Percentiles rank a stretch among this genome's conserved stretches.
Evolutionary conservation across 1,140 invertebrate genomes (phyloP).

Genomic region (Platyura marginata): DNA sequence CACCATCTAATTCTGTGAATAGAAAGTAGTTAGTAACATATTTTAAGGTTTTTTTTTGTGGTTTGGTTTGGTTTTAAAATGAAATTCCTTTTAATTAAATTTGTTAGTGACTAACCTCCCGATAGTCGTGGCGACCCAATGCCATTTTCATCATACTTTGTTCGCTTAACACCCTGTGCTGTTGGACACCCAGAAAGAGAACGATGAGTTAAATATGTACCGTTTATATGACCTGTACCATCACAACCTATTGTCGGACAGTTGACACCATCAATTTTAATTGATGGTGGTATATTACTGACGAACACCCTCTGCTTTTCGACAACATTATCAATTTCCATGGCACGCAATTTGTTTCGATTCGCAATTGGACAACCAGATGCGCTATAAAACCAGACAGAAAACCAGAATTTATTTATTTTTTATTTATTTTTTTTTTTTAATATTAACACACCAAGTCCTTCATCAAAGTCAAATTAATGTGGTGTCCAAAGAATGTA

Average conservation of each 20-base stretch:
- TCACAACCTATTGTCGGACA: conserved; percentile 66
- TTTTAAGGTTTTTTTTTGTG: neutral
- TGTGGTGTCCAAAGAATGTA: no score
- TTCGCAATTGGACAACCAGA: conserved; percentile 85
- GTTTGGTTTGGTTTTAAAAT: no score
- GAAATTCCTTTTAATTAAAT: no score
- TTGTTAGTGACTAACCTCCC: neutral
- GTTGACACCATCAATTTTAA: conserved; percentile 69
- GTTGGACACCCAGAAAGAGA: conserved; percentile 15
- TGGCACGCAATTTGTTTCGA: conserved; percentile 76
- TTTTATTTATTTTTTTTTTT: no score
- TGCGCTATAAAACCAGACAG: conserved; percentile 37
- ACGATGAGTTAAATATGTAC: conserved; percentile 72
- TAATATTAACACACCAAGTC: no score
- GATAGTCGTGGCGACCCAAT: neutral
- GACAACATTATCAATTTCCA: conserved; percentile 63
- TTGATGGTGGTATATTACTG: conserved; percentile 26
- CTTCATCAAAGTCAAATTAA: no score
- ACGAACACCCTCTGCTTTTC: conserved; percentile 22
- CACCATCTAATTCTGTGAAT: neutral
- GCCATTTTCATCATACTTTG: conserved; percentile 49
- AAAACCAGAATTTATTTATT: conserved; percentile 1
- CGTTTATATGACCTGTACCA: conserved; percentile 67
- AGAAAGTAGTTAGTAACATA: no score
- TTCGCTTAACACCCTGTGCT: conserved; percentile 61